Evolutionary conservation across 2,888 invertebrate genomes (phyloP).

Genomic region (Sinhomidia bicolor): DNA sequence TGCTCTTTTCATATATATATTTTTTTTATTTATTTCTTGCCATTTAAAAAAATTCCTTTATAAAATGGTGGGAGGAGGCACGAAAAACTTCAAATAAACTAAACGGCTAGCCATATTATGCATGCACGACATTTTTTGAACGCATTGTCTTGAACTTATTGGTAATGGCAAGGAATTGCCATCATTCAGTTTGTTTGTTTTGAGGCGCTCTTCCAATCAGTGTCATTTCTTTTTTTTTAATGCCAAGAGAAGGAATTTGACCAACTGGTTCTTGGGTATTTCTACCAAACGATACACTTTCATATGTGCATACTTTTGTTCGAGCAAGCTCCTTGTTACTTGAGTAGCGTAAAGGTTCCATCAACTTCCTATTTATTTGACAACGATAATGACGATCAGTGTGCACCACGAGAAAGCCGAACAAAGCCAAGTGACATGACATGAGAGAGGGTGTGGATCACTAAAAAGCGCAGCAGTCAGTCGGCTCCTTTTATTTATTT

Average conservation of each 20-base stretch:
- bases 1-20: not conserved
- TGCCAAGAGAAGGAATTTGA: slow-evolving; percentile 10
- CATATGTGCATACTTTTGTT: not conserved
- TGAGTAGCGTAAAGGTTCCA: slow-evolving; percentile 20
- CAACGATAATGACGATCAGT: not conserved
- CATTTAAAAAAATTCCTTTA: not conserved
- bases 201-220: slow-evolving; percentile 56
- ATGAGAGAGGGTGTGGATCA: slow-evolving; percentile 59
- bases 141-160: not conserved
- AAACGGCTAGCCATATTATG: not conserved
- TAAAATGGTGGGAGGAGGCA: no score
- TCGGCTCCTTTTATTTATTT: slow-evolving; percentile 45
- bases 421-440: slow-evolving; percentile 13
- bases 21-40: no score
- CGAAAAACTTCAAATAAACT: slow-evolving; percentile 29
- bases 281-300: not conserved
- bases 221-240: slow-evolving; percentile 44
- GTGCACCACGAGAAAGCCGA: slow-evolving; percentile 14
- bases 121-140: no score
- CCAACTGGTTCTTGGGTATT: slow-evolving; percentile 11
- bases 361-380: slow-evolving; percentile 45
- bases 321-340: not conserved
- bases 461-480: slow-evolving; percentile 48
- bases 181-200: not conserved
- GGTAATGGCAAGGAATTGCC: not conserved